These are phyloP conservation scores for Scylla paramamosain DNA, from an alignment of 1,140 invertebrate genomes.

Conservation along the genomic window DNA sequence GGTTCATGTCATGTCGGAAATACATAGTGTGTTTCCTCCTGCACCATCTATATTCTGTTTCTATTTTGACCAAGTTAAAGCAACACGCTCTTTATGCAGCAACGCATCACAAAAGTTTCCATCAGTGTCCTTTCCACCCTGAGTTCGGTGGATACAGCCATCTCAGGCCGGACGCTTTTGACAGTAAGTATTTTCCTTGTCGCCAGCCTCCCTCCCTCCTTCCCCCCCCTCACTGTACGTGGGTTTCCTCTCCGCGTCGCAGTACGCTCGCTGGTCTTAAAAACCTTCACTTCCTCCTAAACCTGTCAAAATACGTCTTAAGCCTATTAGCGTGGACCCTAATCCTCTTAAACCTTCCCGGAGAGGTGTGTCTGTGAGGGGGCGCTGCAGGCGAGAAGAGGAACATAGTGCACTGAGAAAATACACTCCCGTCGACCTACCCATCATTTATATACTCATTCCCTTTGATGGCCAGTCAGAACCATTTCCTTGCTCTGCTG, in stretches of 20 bases:
- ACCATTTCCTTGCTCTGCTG: background rate
- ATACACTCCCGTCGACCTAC: background rate
- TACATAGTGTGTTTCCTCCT: too few species aligned
- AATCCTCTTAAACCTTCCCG: constrained; percentile 5
- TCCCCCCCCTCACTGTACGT: background rate
- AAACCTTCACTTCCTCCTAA: constrained; percentile 13
- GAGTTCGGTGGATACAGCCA: background rate
- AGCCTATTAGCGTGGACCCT: constrained; percentile 8
- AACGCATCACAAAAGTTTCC: background rate
- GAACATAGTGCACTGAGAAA: background rate
- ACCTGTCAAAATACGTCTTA: constrained; percentile 23
- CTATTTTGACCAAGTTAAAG: background rate
- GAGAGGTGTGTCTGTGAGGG: constrained; percentile 8
- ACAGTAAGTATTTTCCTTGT: background rate
- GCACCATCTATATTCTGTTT: background rate
- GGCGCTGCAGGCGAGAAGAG: background rate
- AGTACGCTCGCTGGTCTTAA: background rate
- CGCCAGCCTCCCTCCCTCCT: background rate
- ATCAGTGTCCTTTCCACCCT: background rate
- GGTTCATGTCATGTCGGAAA: too few species aligned
- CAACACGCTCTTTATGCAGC: background rate
- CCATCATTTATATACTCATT: background rate
- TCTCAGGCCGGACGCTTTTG: background rate
- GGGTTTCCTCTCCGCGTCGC: background rate
- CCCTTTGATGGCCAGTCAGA: background rate